A percentile compares a stretch with the other conserved stretches of the same genome.
Evolutionary conservation across 2,113 vertebrate genomes (phyloP).

Genomic region (Pseudonaja textilis): DNA sequence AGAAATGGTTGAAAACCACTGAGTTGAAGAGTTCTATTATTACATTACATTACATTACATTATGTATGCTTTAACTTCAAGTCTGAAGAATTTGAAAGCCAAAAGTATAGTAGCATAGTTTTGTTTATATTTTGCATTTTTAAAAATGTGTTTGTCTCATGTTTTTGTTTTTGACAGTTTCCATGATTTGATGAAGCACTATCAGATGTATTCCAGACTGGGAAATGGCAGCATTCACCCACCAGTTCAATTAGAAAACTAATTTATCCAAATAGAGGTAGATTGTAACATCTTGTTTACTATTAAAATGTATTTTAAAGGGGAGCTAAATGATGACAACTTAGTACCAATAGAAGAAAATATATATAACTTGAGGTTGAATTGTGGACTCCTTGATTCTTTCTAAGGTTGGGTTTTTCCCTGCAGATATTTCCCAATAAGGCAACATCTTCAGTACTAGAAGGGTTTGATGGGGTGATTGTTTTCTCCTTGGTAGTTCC

Average conservation of each 20-base stretch:
- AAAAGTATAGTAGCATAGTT: background rate
- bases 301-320: background rate
- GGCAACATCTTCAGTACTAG: background rate
- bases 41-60: no score
- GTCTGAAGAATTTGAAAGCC: background rate
- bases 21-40: background rate
- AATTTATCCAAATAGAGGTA: constrained; percentile 84
- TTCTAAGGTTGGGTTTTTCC: background rate
- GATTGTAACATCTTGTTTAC: constrained; percentile 31
- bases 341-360: background rate
- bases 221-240: constrained; percentile 77
- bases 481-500: background rate
- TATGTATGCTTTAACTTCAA: background rate
- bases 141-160: constrained; percentile 30
- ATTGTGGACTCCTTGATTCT: background rate
- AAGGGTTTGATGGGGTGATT: background rate
- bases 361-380: background rate
- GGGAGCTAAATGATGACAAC: background rate
- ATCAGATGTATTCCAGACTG: constrained; percentile 85
- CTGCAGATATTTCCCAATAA: background rate
- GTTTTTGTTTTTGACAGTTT: constrained; percentile 60
- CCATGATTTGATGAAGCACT: constrained; percentile 69
- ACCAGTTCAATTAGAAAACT: constrained; percentile 80
- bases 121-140: constrained; percentile 1
- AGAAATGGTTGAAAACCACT: background rate